Percentiles rank a stretch among this genome's conserved stretches.
phyloP scores from a whole-genome alignment of 2,113 vertebrate genomes.

The Prionailurus viverrinus region DNA sequence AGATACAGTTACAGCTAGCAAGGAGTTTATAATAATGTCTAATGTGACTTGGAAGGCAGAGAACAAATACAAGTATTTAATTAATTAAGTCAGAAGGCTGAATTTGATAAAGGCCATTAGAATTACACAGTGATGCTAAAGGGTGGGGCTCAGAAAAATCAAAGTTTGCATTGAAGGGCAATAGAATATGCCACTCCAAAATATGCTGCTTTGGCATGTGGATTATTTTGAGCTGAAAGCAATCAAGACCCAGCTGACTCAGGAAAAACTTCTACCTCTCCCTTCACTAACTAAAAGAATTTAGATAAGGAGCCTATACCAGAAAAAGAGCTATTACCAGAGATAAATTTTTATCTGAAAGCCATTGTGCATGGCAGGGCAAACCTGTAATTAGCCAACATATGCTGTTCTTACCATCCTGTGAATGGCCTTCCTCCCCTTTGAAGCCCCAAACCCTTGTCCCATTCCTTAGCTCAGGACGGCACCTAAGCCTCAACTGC shows the following conservation, averaged over 20 bases:
- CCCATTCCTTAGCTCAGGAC: background rate
- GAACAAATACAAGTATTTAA: background rate
- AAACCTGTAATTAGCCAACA: background rate
- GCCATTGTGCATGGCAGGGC: background rate
- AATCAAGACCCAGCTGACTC: background rate
- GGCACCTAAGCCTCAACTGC: background rate
- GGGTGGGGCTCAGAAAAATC: background rate
- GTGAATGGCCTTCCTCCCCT: background rate
- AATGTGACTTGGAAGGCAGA: background rate
- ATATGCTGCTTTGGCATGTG: background rate
- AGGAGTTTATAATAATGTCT: background rate
- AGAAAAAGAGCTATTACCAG: background rate
- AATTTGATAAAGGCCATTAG: background rate
- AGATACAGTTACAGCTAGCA: background rate
- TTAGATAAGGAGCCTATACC: background rate
- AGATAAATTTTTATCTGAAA: background rate
- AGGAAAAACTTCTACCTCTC: background rate
- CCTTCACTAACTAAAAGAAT: background rate
- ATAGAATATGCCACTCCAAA: background rate
- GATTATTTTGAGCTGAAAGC: background rate
- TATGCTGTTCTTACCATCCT: background rate
- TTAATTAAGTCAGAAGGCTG: background rate
- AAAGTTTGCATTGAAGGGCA: background rate
- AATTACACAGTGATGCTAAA: background rate
- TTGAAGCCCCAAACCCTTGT: background rate